Percentiles rank a stretch among this genome's conserved stretches.
Evolutionary conservation across 2,888 invertebrate species (phyloP).

Genomic region (Dendrolimus pini): DNA sequence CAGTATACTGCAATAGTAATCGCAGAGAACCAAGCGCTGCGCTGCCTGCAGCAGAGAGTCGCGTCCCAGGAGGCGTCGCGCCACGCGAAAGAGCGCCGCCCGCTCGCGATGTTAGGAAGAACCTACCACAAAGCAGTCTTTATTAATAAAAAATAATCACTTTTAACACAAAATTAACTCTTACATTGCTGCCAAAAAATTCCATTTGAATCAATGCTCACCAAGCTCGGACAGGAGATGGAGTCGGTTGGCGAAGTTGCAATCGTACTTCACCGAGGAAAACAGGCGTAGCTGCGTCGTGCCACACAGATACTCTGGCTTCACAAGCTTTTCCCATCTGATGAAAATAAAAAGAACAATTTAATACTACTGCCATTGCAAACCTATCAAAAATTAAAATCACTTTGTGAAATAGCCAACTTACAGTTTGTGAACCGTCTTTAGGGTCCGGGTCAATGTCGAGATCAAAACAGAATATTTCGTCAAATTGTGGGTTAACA

Average conservation of each 20-base stretch:
- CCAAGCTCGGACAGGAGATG: slow-evolving; percentile 81
- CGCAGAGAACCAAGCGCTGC: slow-evolving; percentile 87
- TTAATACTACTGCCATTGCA: too few relatives aligned
- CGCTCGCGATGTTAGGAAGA: slow-evolving; percentile 75
- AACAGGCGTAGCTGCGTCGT: slow-evolving; percentile 88
- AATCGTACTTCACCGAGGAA: slow-evolving; percentile 93
- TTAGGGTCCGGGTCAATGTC: slow-evolving; percentile 76
- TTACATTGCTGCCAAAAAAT: background rate
- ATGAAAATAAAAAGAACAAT: background rate
- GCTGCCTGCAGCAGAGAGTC: slow-evolving; percentile 76
- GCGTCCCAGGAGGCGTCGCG: slow-evolving; percentile 85
- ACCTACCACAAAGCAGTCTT: slow-evolving; percentile 69
- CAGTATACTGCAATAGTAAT: slow-evolving; percentile 90
- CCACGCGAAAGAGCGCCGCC: slow-evolving; percentile 80
- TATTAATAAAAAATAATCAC: background rate
- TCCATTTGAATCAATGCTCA: slow-evolving; percentile 43
- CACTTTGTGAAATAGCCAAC: slow-evolving; percentile 10
- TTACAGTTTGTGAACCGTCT: slow-evolving; percentile 75
- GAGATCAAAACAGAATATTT: slow-evolving; percentile 87
- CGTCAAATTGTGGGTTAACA: slow-evolving; percentile 91
- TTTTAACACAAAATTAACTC: background rate
- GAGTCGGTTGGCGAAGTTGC: slow-evolving; percentile 81
- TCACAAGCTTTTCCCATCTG: slow-evolving; percentile 84
- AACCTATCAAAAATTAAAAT: background rate
- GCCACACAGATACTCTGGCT: slow-evolving; percentile 90